Conservation (phyloP, 1,140 invertebrate genomes). For the Subanguina moxae region DNA sequence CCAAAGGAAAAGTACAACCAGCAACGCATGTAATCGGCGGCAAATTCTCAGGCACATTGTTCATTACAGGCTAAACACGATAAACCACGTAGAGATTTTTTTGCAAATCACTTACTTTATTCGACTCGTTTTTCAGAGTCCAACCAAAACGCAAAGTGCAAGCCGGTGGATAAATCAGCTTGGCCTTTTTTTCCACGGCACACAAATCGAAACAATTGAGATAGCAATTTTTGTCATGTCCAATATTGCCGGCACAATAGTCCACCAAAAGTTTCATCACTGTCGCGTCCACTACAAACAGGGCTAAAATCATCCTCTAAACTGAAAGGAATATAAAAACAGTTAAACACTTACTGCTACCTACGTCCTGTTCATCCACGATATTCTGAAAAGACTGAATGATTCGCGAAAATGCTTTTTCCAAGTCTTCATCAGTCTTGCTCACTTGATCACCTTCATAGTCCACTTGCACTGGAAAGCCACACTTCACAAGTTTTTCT, state of each 20-base stretch:
- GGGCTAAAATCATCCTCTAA: too few species aligned
- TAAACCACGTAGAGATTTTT: too few species aligned
- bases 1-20: too few species aligned
- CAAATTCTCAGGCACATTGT: too few species aligned
- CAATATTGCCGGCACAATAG: not conserved
- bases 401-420: not conserved
- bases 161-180: not conserved
- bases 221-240: not conserved
- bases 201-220: not conserved
- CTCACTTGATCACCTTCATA: not conserved
- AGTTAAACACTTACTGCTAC: not conserved
- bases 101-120: too few species aligned
- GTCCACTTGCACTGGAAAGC: not conserved
- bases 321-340: not conserved
- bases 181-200: not conserved
- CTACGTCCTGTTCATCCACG: not conserved
- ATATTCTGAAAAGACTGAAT: not conserved
- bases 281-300: not conserved
- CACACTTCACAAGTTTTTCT: not conserved
- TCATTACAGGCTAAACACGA: too few species aligned
- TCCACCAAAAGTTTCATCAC: conserved; percentile 11
- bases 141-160: not conserved
- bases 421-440: not conserved
- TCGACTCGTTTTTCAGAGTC: too few species aligned
- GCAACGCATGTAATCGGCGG: too few species aligned